A percentile compares a stretch with the other conserved stretches of the same genome.
Evolutionary conservation across 2,888 invertebrate genomes (phyloP).

Genomic region (Lasius platythorax): DNA sequence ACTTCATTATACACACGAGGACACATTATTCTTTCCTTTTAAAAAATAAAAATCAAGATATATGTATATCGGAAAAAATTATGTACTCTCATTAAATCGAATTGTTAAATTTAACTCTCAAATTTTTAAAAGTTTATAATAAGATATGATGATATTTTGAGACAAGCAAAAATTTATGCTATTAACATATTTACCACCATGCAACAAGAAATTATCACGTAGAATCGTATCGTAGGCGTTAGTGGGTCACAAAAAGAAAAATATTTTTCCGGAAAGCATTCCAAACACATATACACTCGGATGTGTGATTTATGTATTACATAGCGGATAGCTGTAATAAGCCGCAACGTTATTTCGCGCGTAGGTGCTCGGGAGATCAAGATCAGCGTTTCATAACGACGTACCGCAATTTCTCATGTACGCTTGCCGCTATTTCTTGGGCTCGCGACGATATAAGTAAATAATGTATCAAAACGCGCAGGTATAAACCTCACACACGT

Average conservation of each 20-base stretch:
- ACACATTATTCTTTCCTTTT: not conserved
- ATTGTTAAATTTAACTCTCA: not conserved
- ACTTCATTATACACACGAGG: not conserved
- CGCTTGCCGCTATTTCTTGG: slow-evolving; percentile 23
- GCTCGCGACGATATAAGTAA: slow-evolving; percentile 41
- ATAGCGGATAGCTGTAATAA: slow-evolving; percentile 43
- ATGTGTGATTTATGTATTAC: slow-evolving; percentile 40
- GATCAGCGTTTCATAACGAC: slow-evolving; percentile 52
- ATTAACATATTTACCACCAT: not conserved
- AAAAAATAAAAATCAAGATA: not conserved
- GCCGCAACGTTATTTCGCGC: slow-evolving; percentile 30
- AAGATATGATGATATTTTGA: not conserved
- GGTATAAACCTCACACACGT: slow-evolving; percentile 46
- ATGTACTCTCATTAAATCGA: not conserved
- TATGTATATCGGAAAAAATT: not conserved
- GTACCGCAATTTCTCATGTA: slow-evolving; percentile 46
- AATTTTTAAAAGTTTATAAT: not conserved
- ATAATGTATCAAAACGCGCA: slow-evolving; percentile 46
- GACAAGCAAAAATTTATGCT: not conserved
- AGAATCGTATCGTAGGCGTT: slow-evolving; percentile 2
- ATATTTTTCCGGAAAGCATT: slow-evolving; percentile 34
- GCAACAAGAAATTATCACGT: slow-evolving; percentile 27
- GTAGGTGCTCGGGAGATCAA: slow-evolving; percentile 47
- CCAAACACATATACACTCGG: slow-evolving; percentile 25
- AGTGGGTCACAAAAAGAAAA: slow-evolving; percentile 34